Base-by-base conservation (phyloP, 2,113 vertebrate species). In the Cariama cristata region DNA sequence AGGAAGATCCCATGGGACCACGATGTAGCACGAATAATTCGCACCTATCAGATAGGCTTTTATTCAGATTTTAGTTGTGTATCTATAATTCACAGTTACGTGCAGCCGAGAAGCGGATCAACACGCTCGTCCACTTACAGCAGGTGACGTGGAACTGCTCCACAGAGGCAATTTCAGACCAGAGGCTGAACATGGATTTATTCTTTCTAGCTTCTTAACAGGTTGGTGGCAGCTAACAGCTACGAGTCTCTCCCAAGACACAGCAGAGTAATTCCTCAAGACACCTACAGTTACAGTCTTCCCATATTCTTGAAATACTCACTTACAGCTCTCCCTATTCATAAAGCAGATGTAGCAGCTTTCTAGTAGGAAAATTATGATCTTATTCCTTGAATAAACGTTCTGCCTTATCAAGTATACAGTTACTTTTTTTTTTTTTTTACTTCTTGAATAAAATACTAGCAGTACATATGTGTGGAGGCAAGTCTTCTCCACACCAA, bases 1-100 rank as follows among this genome's bases (percentile, higher is more conserved):
- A n/a, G 62, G 33, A 72, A 12, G 4, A 52, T 18, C 47, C 23
- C 56, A 42, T 0, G 2, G 35, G 35, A 74, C 16, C 16, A 30
- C n/a, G 59, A 28, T 1, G 4, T 0, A 47, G 60, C 52, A 67
- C 0, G 0, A 79, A 2, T 18, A 77, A 79, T 16, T 58, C 0
- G 0, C 21, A 53, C 2, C 27, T 8, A 4, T 6, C 38, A 71
- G 23, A 19, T 56, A 42, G 60, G 42, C 20, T 88, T 38, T 42
- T 35, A 32, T n/a, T 82, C 40, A 23, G 14, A 12, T 42, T 68
- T 49, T 2, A 18, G n/a, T 14, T 19, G 30, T 8, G 30, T 8
- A 3, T 0, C 0, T 28, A 27, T 2, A 81, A 23, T 12, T 69
- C 7, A 13, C 28, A 59, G 40, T 11, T 20, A 28, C 0, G 2